phyloP scores from a whole-genome alignment of 2,888 invertebrate species.

The Drosophila phalerata region DNA sequence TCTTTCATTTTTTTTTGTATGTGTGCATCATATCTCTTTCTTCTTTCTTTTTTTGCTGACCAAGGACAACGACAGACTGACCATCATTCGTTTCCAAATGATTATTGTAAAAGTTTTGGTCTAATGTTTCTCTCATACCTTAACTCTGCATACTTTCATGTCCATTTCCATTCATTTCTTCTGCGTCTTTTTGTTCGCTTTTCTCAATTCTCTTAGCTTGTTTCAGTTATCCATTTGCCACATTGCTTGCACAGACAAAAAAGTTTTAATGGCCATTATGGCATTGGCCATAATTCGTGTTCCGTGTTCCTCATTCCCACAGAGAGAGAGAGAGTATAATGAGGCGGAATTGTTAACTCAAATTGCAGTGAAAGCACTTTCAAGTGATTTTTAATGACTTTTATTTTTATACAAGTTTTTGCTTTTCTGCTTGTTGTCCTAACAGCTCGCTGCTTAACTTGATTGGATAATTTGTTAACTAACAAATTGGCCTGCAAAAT shows the following conservation, averaged over 20 bases:
- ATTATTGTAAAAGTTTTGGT: slow-evolving; percentile 75
- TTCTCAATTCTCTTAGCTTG: slow-evolving; percentile 23
- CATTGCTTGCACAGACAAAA: slow-evolving; percentile 45
- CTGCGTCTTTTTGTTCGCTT: slow-evolving; percentile 11
- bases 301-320: background rate
- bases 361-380: slow-evolving; percentile 73
- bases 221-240: slow-evolving; percentile 45
- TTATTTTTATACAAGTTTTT: slow-evolving; percentile 26
- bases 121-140: slow-evolving; percentile 62
- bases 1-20: slow-evolving; percentile 40
- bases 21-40: slow-evolving; percentile 31
- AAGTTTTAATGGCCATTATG: slow-evolving; percentile 76
- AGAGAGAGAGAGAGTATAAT: slow-evolving; percentile 55
- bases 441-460: slow-evolving; percentile 10
- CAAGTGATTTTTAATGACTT: slow-evolving; percentile 75
- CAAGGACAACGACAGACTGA: slow-evolving; percentile 61
- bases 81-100: slow-evolving; percentile 65
- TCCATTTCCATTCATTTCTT: slow-evolving; percentile 12
- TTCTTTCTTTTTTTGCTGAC: slow-evolving; percentile 41
- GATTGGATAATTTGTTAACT: slow-evolving; percentile 29
- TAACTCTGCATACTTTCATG: slow-evolving; percentile 17
- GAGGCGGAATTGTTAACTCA: slow-evolving; percentile 61
- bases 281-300: slow-evolving; percentile 73
- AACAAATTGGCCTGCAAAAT: slow-evolving; percentile 24
- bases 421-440: slow-evolving; percentile 14